Base-by-base conservation (phyloP, 64 coral and sea anemone genomes). In the Montipora sp. region DNA sequence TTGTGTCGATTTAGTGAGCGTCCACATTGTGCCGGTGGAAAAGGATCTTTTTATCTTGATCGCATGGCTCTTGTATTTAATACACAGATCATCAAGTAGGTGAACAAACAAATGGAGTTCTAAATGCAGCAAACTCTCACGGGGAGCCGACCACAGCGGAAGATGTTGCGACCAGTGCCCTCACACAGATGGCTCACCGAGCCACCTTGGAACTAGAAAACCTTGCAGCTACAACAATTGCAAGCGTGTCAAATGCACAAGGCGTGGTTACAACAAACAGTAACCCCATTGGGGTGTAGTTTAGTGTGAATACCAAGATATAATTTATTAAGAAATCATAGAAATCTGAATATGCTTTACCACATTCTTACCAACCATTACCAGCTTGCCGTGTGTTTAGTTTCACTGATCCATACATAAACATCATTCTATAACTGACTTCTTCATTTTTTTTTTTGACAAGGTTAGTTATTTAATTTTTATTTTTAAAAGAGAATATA, bases 131-230 rank as follows among this genome's bases (percentile, higher is more conserved):
- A 22, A 93, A 89, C 84, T 83, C 85, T 22, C 90, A 89, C 21
- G 71, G 60, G 22, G 81, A 90, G 3, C 88, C 59, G 3, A 73
- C 95, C 23, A 71, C 82, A 7, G 91, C 92, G 58, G 95, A 96
- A 87, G 95, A 96, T 74, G 88, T 93, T 36, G 95, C 92, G 63
- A 96, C 95, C 81, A 96, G 91, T 81, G 95, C 95, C 43, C 91
- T 96, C 27, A 96, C 95, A 50, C 95, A 96, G 44, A 93, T 96
- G 91, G 90, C 95, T 13, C 91, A 96, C 48, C 87, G 95, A 74
- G 95, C 91, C 2, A 75, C 90, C 70, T 47, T 93, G 47, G 95
- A 96, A 79, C 90, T 93, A 73, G 91, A 93, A 79, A 93, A 87
- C 48, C 83, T 93, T 14, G 75, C 82, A 69, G 91, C 60, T 58